phyloP scores from a whole-genome alignment of 2,888 invertebrate species.

The Beris morrisii region DNA sequence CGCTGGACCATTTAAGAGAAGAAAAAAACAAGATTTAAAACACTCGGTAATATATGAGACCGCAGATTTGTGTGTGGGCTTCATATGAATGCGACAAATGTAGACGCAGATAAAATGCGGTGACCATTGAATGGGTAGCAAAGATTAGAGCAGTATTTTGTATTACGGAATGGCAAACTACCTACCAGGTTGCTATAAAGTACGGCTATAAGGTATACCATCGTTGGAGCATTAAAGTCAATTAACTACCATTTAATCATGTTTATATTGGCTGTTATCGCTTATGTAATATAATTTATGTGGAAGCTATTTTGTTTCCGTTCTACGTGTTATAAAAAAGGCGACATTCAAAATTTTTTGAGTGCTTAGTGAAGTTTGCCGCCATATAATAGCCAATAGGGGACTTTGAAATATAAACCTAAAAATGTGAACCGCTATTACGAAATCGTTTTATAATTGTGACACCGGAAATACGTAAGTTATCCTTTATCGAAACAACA shows the following conservation, averaged over 20 bases:
- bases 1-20: constrained; percentile 29
- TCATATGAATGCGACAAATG: constrained; percentile 28
- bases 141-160: constrained; percentile 21
- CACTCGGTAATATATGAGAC: constrained; percentile 31
- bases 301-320: constrained; percentile 31
- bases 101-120: constrained; percentile 26
- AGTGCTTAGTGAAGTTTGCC: too few species aligned
- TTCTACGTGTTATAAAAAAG: not conserved
- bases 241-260: constrained; percentile 32
- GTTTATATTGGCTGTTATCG: constrained; percentile 30
- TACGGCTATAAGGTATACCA: constrained; percentile 29
- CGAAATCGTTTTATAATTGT: too few species aligned
- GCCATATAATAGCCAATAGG: too few species aligned
- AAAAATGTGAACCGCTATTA: too few species aligned
- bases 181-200: not conserved
- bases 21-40: constrained; percentile 12
- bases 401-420: too few species aligned
- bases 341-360: too few species aligned
- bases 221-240: constrained; percentile 29
- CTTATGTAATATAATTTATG: constrained; percentile 23
- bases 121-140: constrained; percentile 25
- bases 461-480: too few species aligned
- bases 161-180: constrained; percentile 18
- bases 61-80: constrained; percentile 33
- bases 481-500: too few species aligned